Conservation (phyloP, 2,113 vertebrate species). For the Laterallus jamaicensis region DNA sequence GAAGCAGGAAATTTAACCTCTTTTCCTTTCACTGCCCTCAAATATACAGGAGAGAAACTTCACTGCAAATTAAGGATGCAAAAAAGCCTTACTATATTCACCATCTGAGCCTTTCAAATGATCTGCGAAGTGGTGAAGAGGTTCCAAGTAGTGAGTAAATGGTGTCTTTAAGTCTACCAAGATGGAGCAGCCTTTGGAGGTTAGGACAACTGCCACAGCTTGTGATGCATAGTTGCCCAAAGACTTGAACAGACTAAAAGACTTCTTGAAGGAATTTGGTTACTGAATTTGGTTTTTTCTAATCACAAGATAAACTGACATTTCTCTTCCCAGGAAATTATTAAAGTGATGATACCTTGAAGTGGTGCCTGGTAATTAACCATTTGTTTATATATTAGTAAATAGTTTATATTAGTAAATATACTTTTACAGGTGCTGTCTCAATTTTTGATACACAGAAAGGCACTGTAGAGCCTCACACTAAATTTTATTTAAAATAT, state of each 20-base stretch:
- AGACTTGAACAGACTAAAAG: not conserved
- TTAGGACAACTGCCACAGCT: not conserved
- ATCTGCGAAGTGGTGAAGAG: not conserved
- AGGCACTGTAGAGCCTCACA: not conserved
- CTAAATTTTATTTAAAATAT: not conserved
- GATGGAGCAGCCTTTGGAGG: not conserved
- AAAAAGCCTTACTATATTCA: not conserved
- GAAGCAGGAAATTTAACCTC: not conserved
- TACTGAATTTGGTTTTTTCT: not conserved
- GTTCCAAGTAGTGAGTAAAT: not conserved
- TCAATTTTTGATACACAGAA: not conserved
- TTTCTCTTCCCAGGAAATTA: not conserved
- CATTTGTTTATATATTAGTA: not conserved
- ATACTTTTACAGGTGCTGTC: not conserved
- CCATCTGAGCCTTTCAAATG: not conserved
- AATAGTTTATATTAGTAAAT: no score
- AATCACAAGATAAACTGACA: not conserved
- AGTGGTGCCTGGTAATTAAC: not conserved
- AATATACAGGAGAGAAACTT: not conserved
- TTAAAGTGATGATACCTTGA: not conserved
- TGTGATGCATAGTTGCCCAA: not conserved
- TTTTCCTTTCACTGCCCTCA: not conserved
- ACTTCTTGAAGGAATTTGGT: not conserved
- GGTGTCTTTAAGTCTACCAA: not conserved
- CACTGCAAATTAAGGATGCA: not conserved